Percentiles rank a stretch among this genome's conserved stretches.
Evolutionary conservation across 2,888 invertebrate genomes (phyloP).

Genomic region (Alsophila aescularia): DNA sequence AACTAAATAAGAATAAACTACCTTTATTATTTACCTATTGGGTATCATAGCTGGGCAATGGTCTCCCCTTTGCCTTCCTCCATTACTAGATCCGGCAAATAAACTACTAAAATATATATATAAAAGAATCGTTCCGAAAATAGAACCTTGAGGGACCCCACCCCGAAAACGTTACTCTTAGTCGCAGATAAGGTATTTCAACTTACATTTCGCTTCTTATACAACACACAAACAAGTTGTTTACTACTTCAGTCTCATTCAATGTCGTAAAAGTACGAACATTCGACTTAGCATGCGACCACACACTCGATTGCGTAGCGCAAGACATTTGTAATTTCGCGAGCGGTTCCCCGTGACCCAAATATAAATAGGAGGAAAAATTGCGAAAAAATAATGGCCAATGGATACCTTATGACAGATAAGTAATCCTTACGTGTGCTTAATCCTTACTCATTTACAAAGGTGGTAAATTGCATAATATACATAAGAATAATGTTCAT

Average conservation of each 20-base stretch:
- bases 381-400: constrained; percentile 27
- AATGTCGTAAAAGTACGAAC: constrained; percentile 38
- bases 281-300: constrained; percentile 46
- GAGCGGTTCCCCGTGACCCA: constrained; percentile 53
- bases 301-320: constrained; percentile 42
- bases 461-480: too few species aligned
- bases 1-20: too few species aligned
- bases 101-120: not conserved
- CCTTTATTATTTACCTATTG: too few species aligned
- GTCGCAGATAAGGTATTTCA: constrained; percentile 12
- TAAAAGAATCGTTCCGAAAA: constrained; percentile 18
- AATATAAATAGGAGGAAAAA: constrained; percentile 50
- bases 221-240: constrained; percentile 24
- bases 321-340: constrained; percentile 40
- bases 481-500: too few species aligned
- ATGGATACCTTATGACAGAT: not conserved
- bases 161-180: constrained; percentile 14
- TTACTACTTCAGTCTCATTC: constrained; percentile 33
- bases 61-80: too few species aligned
- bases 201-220: constrained; percentile 19
- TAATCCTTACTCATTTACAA: too few species aligned
- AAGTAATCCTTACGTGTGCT: too few species aligned
- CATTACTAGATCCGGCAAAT: too few species aligned
- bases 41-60: too few species aligned
- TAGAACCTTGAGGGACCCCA: constrained; percentile 32